Conservation (phyloP, 2,888 invertebrate species). For the Thecocarcelia acutangulata region DNA sequence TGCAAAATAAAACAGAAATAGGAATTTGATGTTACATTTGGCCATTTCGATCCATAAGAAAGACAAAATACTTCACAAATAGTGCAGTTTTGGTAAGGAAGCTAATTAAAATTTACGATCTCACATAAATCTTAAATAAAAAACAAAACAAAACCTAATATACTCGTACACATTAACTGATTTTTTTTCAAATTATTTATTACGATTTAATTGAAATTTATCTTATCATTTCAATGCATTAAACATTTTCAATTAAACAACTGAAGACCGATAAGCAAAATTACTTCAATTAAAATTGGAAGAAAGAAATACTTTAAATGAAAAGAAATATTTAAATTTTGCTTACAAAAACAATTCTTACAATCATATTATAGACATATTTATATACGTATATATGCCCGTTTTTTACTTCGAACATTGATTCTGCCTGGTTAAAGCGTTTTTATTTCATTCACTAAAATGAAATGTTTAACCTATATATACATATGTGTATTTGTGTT, state of each 20-base stretch:
- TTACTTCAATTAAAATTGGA: too few relatives aligned
- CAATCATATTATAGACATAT: too few relatives aligned
- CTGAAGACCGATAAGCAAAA: too few relatives aligned
- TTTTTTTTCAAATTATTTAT: not conserved
- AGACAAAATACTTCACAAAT: constrained; percentile 4
- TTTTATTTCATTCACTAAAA: constrained; percentile 14
- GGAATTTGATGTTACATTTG: constrained; percentile 26
- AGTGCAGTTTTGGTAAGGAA: constrained; percentile 4
- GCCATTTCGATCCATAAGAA: constrained; percentile 40
- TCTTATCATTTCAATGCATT: not conserved
- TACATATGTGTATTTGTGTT: not conserved
- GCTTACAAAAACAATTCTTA: not conserved
- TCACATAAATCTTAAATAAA: constrained; percentile 25
- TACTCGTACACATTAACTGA: not conserved
- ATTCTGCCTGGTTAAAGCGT: constrained; percentile 10
- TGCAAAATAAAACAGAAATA: constrained; percentile 19
- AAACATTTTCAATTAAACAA: too few relatives aligned
- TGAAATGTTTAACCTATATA: constrained; percentile 30
- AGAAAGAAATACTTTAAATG: not conserved
- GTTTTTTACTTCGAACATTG: not conserved
- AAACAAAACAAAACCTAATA: not conserved
- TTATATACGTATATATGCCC: too few relatives aligned
- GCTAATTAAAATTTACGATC: constrained; percentile 50
- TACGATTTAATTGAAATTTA: constrained; percentile 48
- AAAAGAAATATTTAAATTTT: too few relatives aligned